These are phyloP conservation scores for Antechinus stuartii DNA, from an alignment of 2,113 vertebrate genomes.

Conservation along the genomic window DNA sequence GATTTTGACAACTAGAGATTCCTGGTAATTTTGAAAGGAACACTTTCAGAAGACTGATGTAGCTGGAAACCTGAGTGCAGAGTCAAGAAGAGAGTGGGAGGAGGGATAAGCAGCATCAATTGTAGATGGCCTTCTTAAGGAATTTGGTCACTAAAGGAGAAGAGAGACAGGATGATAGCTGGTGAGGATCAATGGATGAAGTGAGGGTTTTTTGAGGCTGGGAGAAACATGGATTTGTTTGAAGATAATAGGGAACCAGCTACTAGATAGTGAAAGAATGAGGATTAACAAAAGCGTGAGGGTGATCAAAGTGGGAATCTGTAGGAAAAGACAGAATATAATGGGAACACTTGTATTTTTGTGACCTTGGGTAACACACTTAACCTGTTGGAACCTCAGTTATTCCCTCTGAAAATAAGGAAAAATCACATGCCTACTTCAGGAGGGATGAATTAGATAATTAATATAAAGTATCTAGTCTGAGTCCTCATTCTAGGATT, in stretches of 20 bases:
- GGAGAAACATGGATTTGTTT: not conserved
- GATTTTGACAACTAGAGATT: not conserved
- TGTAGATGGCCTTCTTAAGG: not conserved
- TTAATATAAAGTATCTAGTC: not conserved
- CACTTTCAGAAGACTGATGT: not conserved
- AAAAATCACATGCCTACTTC: not conserved
- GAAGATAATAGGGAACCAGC: not conserved
- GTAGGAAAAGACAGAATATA: not conserved
- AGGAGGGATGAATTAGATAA: not conserved
- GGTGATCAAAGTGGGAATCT: not conserved
- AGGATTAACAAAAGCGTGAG: not conserved
- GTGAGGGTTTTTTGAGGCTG: not conserved
- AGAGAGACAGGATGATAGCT: not conserved
- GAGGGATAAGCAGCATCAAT: not conserved
- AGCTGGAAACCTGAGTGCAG: not conserved
- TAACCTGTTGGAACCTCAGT: not conserved
- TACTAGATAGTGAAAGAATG: not conserved
- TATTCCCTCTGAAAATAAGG: not conserved
- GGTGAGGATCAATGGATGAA: not conserved
- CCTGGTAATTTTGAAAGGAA: not conserved
- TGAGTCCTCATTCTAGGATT: not conserved
- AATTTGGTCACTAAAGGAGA: not conserved
- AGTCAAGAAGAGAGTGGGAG: not conserved
- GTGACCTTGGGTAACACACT: not conserved
- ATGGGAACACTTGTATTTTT: not conserved